phyloP scores from a whole-genome alignment of 2,797 vertebrate species.

The Gouania willdenowi region DNA sequence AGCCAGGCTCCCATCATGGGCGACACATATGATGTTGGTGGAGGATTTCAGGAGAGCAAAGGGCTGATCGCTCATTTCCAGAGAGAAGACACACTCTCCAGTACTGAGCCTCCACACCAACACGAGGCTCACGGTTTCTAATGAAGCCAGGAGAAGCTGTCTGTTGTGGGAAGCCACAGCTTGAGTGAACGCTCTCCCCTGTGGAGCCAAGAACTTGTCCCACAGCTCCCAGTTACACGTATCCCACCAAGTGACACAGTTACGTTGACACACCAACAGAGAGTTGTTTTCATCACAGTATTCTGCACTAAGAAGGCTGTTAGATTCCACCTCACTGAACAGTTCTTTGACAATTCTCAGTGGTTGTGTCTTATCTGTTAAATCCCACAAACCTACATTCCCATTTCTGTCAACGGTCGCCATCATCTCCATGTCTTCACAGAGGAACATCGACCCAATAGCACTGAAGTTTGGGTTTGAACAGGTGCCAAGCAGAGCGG shows the following conservation, averaged over 20 bases:
- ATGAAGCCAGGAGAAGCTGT: slow-evolving; percentile 67
- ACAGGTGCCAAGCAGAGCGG: slow-evolving; percentile 39
- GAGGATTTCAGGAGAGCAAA: slow-evolving; percentile 52
- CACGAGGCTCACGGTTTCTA: slow-evolving; percentile 56
- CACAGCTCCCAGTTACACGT: slow-evolving; percentile 53
- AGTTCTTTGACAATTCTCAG: slow-evolving; percentile 53
- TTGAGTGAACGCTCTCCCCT: slow-evolving; percentile 53
- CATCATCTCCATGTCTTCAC: slow-evolving; percentile 39
- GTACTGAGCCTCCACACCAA: slow-evolving; percentile 71
- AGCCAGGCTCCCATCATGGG: slow-evolving; percentile 43
- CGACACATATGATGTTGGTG: slow-evolving; percentile 55
- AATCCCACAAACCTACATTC: slow-evolving; percentile 66
- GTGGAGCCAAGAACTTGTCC: slow-evolving; percentile 67
- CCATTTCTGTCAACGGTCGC: slow-evolving; percentile 68
- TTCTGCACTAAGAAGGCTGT: slow-evolving; percentile 58
- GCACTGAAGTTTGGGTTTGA: slow-evolving; percentile 39
- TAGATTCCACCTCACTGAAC: slow-evolving; percentile 4
- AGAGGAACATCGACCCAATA: slow-evolving; percentile 51
- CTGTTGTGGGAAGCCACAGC: slow-evolving; percentile 64
- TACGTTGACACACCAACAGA: slow-evolving; percentile 69
- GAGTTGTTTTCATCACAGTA: slow-evolving; percentile 23
- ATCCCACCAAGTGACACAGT: slow-evolving; percentile 70
- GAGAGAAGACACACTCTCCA: slow-evolving; percentile 74
- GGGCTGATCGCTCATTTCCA: slow-evolving; percentile 45
- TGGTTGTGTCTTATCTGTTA: slow-evolving; percentile 33